Base-by-base conservation (phyloP, 2,797 vertebrate species). In the Manis javanica region DNA sequence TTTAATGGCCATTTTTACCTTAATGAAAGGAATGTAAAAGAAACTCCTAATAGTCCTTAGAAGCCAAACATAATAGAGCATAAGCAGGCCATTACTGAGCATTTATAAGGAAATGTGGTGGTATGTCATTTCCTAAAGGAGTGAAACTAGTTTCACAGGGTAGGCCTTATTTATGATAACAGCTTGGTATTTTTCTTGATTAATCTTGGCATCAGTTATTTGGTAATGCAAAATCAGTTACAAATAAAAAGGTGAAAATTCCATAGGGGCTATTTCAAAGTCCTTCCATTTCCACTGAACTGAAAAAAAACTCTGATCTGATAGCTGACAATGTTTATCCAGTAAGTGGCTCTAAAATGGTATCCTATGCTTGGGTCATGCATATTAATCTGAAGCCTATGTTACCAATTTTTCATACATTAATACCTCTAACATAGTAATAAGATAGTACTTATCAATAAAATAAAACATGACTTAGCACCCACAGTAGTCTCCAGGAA, bases 1-100 rank as follows among this genome's bases (percentile, higher is more conserved):
- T 94, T 92, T 82, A 96, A 90, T 95, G 92, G 87, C 90, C 85
- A 92, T 93, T 95, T 96, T 93, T 94, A 49, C 87, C 53, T 68
- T 96, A 96, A 96, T 96, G 81, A 97, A 97, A 96, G 96, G 91
- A 96, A 95, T 63, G 88, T 88, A 86, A 95, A 97, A 96, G 96
- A 92, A 91, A 95, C 74, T 95, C 84, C 92, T 93, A 94, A 90
- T 49, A 82, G 96, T 90, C 90, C 90, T 94, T 90, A 96, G 91
- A 88, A 96, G 93, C 10, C 92, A 90, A 94, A 96, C 64, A 96
- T 72, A 97, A 97, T 85, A 69, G 87, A 46, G 34, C 14, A 7
- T 93, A 97, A 97, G 90, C 84, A 94, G 95, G 87, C 93, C 90
- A 97, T 97, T 95, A 96, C 55, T 0, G 63, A 64, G 84, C 86